These are phyloP conservation scores for Stichopus horrens DNA, from an alignment of 53 echinoderm and acorn worm genomes.

Conservation along the genomic window DNA sequence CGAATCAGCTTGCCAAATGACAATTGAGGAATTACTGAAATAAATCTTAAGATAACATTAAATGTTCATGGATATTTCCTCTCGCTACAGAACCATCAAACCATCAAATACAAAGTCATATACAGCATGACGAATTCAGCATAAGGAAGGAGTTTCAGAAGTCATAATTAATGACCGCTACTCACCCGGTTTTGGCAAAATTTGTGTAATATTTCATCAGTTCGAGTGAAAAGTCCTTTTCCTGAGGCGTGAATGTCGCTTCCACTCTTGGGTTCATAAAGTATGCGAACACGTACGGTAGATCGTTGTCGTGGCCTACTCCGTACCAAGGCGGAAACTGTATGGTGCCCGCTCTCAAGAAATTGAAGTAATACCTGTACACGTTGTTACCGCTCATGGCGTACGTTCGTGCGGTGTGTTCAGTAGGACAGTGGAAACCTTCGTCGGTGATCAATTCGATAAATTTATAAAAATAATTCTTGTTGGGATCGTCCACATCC, in stretches of 20 bases:
- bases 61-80: no score
- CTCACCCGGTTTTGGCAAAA: constrained; percentile 79
- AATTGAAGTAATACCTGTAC: constrained; percentile 64
- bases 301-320: constrained; percentile 71
- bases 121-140: no score
- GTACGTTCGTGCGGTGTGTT: constrained; percentile 60
- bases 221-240: constrained; percentile 51
- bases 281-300: constrained; percentile 68
- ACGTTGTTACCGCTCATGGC: constrained; percentile 55
- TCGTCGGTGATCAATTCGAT: constrained; percentile 70
- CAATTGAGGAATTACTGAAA: no score
- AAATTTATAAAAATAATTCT: constrained; percentile 71
- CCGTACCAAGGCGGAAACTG: constrained; percentile 62
- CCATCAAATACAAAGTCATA: no score
- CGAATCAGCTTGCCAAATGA: no score
- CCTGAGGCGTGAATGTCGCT: constrained; percentile 23
- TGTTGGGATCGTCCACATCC: constrained; percentile 54
- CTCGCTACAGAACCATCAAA: no score
- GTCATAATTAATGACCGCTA: constrained; percentile 20
- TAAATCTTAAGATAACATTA: no score
- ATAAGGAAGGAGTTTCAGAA: no score
- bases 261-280: constrained; percentile 51
- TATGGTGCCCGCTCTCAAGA: constrained; percentile 38
- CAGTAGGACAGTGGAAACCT: constrained; percentile 61
- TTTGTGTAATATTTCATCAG: constrained; percentile 68